Base-by-base conservation (phyloP, 2,113 vertebrate genomes). In the Scalopus aquaticus region DNA sequence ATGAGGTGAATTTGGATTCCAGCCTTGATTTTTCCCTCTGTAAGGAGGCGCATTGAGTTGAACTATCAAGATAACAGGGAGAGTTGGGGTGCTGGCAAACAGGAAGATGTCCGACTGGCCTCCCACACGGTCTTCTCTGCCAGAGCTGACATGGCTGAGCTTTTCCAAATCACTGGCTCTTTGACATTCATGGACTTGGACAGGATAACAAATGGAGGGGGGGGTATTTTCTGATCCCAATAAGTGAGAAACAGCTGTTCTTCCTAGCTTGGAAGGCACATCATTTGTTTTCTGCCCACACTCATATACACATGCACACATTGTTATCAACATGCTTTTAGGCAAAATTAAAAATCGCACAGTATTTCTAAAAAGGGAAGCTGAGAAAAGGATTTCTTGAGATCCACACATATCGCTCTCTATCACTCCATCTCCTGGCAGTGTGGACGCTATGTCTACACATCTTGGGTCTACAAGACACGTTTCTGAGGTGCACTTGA, bases 171-270 rank as follows among this genome's bases (percentile, higher is more conserved):
- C 83, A 89, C 78, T 91, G 93, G 39, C 30, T 76, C 3, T 22
- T 58, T 69, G 86, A 91, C 5, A 10, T 39, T 94, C 58, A 56
- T 83, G 86, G 72, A 51, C 58, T 93, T 44, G 51, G 89, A 90
- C 77, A 86, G 65, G 70, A 37, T 76, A 62, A 91, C 79, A 90
- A 88, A 93, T 94, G 74, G 78, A 80, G 44, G 26, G 46, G 26
- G 46, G 30, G 51, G 32, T 86, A 8, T 91, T 91, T 91, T 95
- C 83, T 93, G 89, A n/a, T 80, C 35, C 32, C 28, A 65, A 2
- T 44, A 67, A 86, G 82, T 76, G 62, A 92, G 69, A 76, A 95
- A 67, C 83, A 94, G 93, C 95, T 96, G 74, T 88, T 95, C 64
- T 80, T 91, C 46, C 54, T 46, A 77, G 83, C 74, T 83, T 44